Percentiles rank a stretch among this genome's conserved stretches.
phyloP scores from a whole-genome alignment of 2,888 invertebrate species.

The Chymomyza fuscimana region DNA sequence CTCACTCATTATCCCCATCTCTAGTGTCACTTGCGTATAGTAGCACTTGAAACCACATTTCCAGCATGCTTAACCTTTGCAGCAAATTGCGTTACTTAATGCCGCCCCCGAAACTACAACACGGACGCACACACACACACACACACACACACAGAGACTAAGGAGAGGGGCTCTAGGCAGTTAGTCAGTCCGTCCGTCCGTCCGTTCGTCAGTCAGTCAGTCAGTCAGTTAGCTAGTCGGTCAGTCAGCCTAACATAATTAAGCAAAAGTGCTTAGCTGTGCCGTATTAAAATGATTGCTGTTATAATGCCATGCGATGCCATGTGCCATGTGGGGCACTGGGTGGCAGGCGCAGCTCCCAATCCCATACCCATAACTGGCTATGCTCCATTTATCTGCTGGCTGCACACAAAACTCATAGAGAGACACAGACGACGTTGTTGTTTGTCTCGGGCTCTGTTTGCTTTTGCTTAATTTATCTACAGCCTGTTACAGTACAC shows the following conservation, averaged over 20 bases:
- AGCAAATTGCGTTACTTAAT: conserved; percentile 1
- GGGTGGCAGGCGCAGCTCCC: not conserved
- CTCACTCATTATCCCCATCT: not conserved
- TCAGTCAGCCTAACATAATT: conserved; percentile 58
- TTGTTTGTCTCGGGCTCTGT: not conserved
- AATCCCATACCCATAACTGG: not conserved
- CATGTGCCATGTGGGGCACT: not conserved
- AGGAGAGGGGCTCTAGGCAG: conserved; percentile 35
- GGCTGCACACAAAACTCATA: conserved; percentile 1
- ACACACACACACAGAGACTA: conserved; percentile 4
- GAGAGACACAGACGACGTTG: not conserved
- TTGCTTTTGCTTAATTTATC: not conserved
- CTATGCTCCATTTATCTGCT: not conserved
- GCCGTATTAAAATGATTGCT: conserved; percentile 70
- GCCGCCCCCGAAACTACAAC: conserved; percentile 11
- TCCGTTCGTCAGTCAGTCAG: conserved; percentile 28
- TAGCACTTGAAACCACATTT: conserved; percentile 2
- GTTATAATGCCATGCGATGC: conserved; percentile 45
- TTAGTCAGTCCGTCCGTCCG: conserved; percentile 55
- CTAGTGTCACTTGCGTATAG: not conserved
- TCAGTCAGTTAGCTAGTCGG: conserved; percentile 32
- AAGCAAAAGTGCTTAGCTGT: conserved; percentile 70
- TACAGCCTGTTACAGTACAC: not conserved
- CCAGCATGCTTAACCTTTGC: conserved; percentile 10
- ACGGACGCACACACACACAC: conserved; percentile 1